Percentiles rank a stretch among this genome's conserved stretches.
phyloP scores from a whole-genome alignment of 2,113 vertebrate species.

The Oxyura jamaicensis region DNA sequence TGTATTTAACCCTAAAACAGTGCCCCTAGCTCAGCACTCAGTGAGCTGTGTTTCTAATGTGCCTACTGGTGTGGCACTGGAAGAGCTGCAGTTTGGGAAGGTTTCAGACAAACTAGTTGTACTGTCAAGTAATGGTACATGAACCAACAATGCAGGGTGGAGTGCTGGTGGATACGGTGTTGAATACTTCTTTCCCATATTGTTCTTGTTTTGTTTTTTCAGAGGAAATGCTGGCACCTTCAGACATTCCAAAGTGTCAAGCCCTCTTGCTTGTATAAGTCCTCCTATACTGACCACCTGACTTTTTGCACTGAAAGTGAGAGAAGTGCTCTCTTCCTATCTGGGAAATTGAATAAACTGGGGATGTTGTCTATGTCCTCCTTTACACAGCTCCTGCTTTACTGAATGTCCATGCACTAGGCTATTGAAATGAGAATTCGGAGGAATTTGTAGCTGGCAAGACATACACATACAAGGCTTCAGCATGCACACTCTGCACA shows the following conservation, averaged over 20 bases:
- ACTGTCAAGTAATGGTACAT: background rate
- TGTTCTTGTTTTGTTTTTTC: background rate
- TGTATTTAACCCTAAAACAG: background rate
- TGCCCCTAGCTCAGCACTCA: background rate
- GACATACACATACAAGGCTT: background rate
- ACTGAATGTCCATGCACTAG: background rate
- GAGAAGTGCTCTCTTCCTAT: background rate
- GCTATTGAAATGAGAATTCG: background rate
- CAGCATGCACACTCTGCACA: too few relatives aligned
- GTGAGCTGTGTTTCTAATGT: background rate
- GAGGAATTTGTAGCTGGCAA: background rate
- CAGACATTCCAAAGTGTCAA: background rate
- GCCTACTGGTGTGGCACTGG: background rate
- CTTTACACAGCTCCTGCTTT: background rate
- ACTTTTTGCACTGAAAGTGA: background rate
- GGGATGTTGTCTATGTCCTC: background rate
- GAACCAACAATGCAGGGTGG: background rate
- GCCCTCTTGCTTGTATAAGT: background rate
- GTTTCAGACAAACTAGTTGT: background rate
- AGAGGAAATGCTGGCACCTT: background rate
- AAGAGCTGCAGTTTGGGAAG: background rate
- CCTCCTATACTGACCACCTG: background rate
- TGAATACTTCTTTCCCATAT: background rate
- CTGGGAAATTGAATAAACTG: background rate
- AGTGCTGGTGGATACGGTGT: fast-evolving